Evolutionary conservation across 2,797 vertebrate species (phyloP).

Genomic region (Leuciscus waleckii): DNA sequence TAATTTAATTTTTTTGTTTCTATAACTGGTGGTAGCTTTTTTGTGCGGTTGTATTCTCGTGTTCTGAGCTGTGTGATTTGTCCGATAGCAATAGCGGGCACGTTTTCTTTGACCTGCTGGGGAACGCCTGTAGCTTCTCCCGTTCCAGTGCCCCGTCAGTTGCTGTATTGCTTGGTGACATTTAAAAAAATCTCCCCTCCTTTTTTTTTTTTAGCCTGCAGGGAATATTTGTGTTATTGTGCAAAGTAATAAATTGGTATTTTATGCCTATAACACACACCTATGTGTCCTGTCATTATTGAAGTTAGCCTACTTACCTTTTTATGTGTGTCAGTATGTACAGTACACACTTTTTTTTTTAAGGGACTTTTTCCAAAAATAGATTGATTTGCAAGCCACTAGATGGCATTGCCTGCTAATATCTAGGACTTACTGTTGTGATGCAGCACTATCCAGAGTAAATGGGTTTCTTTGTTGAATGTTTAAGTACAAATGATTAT

Average conservation of each 20-base stretch:
- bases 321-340: not conserved
- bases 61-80: slow-evolving; percentile 87
- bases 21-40: slow-evolving; percentile 81
- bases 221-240: slow-evolving; percentile 97
- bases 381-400: not conserved
- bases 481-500: not conserved
- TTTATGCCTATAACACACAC: slow-evolving; percentile 83
- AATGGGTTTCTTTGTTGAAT: not conserved
- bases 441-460: not conserved
- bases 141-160: slow-evolving; percentile 75
- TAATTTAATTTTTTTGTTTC: slow-evolving; percentile 82
- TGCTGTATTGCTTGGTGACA: slow-evolving; percentile 82
- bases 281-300: slow-evolving; percentile 34
- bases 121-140: slow-evolving; percentile 67
- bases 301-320: too few relatives aligned
- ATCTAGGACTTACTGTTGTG: not conserved
- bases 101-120: slow-evolving; percentile 81
- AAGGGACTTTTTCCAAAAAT: not conserved
- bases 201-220: slow-evolving; percentile 88
- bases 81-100: slow-evolving; percentile 92
- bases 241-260: slow-evolving; percentile 96
- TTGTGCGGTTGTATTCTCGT: slow-evolving; percentile 85
- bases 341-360: too few relatives aligned
- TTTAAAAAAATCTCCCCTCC: slow-evolving; percentile 51
- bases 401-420: slow-evolving; percentile 20